Base-by-base conservation (phyloP, 2,888 invertebrate genomes). In the Ophion ellenae region DNA sequence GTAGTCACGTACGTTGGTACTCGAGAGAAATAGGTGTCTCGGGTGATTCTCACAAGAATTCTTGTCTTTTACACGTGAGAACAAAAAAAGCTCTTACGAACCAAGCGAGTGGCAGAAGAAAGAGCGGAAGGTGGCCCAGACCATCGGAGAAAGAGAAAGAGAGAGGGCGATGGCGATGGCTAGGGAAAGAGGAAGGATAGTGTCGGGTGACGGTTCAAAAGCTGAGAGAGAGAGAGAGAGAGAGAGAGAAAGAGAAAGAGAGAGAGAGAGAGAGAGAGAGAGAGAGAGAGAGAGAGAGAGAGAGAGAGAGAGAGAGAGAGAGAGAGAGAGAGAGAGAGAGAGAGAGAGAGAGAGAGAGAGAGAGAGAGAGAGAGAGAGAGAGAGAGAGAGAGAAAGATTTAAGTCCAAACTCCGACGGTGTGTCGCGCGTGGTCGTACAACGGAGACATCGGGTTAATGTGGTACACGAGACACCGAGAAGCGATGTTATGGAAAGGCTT, bases 351-450 rank as follows among this genome's bases (percentile, higher is more conserved):
- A 24, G 24, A 24, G 24, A 24, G 24, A 24, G 24, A 24, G 24
- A 24, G 24, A 24, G 24, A 24, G 28, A 57, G 1, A 17, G 11
- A n/a, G 36, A 6, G 6, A 76, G 32, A 76, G n/a, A 45, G 53
- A 64, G 10, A 47, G 24, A 28, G 45, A 20, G 11, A 28, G 63
- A 20, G 11, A 24, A 24, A 24, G 36, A 53, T 20, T 53, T 7
- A 32, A 40, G 77, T 77, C 57, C 57, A 77, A 77, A 77, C 77
- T 77, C 77, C 67, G 77, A 57, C 53, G 66, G 47, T 67, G 53
- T 36, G 66, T 57, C 57, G 53, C 67, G 67, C 77, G 77, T 67
- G 59, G 66, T 77, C 66, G 66, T 63, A 17, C 77, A 1, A 67
- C 67, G 40, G 20, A 20, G 67, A 57, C 77, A 45, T 36, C 67